Evolutionary conservation across 2,113 vertebrate genomes (phyloP), one percentile per base, ranked within the genome.

Genomic region (Corydoras maculifer): DNA sequence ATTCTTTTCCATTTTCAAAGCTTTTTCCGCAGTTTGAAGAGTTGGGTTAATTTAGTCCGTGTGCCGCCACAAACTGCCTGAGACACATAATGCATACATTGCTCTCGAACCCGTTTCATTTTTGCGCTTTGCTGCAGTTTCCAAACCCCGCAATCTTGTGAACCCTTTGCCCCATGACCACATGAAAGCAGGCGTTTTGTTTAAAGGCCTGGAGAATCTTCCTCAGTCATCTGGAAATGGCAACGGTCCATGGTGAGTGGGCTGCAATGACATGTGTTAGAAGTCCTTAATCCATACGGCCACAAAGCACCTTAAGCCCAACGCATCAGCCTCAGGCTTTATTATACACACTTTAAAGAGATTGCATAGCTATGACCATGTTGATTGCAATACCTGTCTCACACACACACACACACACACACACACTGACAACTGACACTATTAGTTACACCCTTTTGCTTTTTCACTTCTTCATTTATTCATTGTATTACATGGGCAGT

Each of bases 161-260:
- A 80, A 81, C 73, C 82, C 75, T 79, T 83, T 86, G 83, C 78
- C 79, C 73, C 80, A 70, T 57, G 67, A 72, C 85, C 84, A 86
- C 85, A 86, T 88, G 82, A 86, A 82, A 86, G 85, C 50, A 50
- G 59, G 14, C 66, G 30, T 58, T 78, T 63, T 51, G 73, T 72
- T 72, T 75, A 48, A 68, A 63, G 69, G 48, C 73, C 65, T 48
- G 77, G 77, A 66, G 75, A 84, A 80, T 80, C 84, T 84, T 80
- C 76, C 84, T 85, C 78, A 79, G 68, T 79, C 83, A 80, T 82
- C 78, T 69, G 77, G 81, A 83, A 80, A 70, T 49, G 57, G 61
- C 66, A 67, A 25, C 50, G 65, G n/a, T 68, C 59, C 69, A 69
- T 67, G 53, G 54, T 68, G 70, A 64, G 53, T 63, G 30, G 64